A percentile compares a stretch with the other conserved stretches of the same genome.
These are phyloP conservation scores for Lochmaea capreae DNA, from an alignment of 2,888 invertebrate species.

Conservation along the genomic window DNA sequence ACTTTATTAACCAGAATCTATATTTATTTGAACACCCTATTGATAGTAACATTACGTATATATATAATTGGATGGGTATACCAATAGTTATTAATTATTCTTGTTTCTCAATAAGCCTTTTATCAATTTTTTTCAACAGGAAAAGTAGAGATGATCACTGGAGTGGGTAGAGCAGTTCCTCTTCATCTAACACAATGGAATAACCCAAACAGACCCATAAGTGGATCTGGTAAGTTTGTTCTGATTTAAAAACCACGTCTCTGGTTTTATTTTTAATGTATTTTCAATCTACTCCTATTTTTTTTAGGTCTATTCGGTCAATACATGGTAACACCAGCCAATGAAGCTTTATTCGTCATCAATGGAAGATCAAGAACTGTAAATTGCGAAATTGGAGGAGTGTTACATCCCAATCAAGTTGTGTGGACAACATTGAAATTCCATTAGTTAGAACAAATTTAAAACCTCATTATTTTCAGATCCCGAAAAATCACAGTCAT, in stretches of 20 bases:
- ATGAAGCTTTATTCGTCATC: conserved; percentile 77
- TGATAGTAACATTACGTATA: too few species aligned
- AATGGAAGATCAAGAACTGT: conserved; percentile 78
- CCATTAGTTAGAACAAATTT: conserved; percentile 61
- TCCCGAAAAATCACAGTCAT: neutral
- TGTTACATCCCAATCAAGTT: conserved; percentile 73
- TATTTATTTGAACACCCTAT: too few species aligned
- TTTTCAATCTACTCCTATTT: neutral
- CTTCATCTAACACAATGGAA: conserved; percentile 72
- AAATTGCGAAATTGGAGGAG: conserved; percentile 79
- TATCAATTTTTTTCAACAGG: conserved; percentile 63
- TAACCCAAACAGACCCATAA: conserved; percentile 75
- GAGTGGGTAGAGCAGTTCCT: conserved; percentile 74
- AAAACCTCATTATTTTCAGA: conserved; percentile 7
- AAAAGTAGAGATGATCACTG: conserved; percentile 82
- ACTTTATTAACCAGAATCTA: too few species aligned
- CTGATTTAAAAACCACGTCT: neutral
- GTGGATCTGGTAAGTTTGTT: conserved; percentile 67
- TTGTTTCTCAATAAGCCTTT: conserved; percentile 4
- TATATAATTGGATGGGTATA: too few species aligned
- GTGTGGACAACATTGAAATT: conserved; percentile 75
- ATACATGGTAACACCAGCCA: conserved; percentile 79
- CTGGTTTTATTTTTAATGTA: neutral
- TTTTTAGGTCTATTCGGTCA: conserved; percentile 74
- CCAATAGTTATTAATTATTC: too few species aligned